Evolutionary conservation across 2,113 vertebrate genomes (phyloP), one percentile per base, ranked within the genome.

Genomic region (Thamnaconus septentrionalis): DNA sequence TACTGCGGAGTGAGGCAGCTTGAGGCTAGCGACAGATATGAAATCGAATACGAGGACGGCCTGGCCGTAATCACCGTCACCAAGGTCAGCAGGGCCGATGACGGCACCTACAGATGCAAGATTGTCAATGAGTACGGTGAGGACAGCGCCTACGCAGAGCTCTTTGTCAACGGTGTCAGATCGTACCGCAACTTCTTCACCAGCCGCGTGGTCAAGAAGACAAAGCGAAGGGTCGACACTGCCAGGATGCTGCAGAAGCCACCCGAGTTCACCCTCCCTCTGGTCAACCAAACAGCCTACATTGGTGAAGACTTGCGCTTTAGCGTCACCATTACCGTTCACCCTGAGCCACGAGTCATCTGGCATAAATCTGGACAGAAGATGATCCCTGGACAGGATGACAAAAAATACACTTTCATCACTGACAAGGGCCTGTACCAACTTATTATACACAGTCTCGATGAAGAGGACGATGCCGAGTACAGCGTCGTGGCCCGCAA

Each of bases 301-400:
- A 68, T 94, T 10, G 96, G 95, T 66, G 97, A 99, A 85, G 90
- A 92, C 42, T 79, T 98, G 64, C 93, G 97, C 44, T 96, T 99
- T 60, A 91, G 95, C 11, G 97, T 99, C 47, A 99, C 97, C 56
- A 95, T 98, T 82, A 99, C 97, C 8, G 96, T 99, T 69, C 97
- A 99, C 76, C 97, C 97, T 64, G 97, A 99, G 64, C 97, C 97
- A 77, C 96, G 95, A 45, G 90, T 99, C 59, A 94, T 93, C 2
- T 99, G 97, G 97, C 93, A 95, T 77, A 98, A 97, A 85, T 95
- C 96, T 41, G 97, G 97, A 65, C 97, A 98, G 89, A 99, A 96
- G 90, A 93, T 99, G 66, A 90, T 94, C 72, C 95, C 96, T 66
- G 94, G 91, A 61, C 88, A 95, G 9, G 94, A 98, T 57, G 96